phyloP scores from a whole-genome alignment of 2,888 invertebrate species.

The Pocota personata region DNA sequence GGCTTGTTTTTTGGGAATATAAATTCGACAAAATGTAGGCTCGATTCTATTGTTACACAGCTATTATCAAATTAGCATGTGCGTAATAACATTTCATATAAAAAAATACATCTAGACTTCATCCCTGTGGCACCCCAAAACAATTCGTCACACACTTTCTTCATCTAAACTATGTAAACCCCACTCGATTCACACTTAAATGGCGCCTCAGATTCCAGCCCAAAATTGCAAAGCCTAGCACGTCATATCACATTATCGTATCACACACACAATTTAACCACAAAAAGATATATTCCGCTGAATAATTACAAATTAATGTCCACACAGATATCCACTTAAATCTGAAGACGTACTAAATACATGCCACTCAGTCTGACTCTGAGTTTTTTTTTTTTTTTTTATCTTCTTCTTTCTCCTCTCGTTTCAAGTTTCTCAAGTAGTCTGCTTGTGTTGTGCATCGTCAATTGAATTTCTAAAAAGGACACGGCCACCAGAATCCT shows the following conservation, averaged over 20 bases:
- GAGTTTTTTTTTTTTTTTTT: background rate
- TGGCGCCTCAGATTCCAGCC: conserved; percentile 14
- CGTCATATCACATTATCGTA: conserved; percentile 51
- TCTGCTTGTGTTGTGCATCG: conserved; percentile 49
- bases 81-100: background rate
- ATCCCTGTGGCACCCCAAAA: conserved; percentile 7
- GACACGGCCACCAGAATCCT: conserved; percentile 42
- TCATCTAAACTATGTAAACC: background rate
- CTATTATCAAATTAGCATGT: too few species aligned
- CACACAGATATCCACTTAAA: conserved; percentile 50
- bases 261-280: conserved; percentile 60
- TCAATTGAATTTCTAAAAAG: conserved; percentile 54
- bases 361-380: conserved; percentile 21
- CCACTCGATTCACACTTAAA: conserved; percentile 33
- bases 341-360: conserved; percentile 18
- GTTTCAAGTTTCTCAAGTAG: conserved; percentile 17
- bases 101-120: conserved; percentile 8
- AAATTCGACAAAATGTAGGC: too few species aligned
- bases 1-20: too few species aligned
- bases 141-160: background rate
- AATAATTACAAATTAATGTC: conserved; percentile 67
- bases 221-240: conserved; percentile 30
- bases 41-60: too few species aligned
- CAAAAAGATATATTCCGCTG: conserved; percentile 33
- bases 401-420: background rate